Percentiles rank a stretch among this genome's conserved stretches.
These are phyloP conservation scores for Tribolium freemani DNA, from an alignment of 2,888 invertebrate species.

Conservation along the genomic window DNA sequence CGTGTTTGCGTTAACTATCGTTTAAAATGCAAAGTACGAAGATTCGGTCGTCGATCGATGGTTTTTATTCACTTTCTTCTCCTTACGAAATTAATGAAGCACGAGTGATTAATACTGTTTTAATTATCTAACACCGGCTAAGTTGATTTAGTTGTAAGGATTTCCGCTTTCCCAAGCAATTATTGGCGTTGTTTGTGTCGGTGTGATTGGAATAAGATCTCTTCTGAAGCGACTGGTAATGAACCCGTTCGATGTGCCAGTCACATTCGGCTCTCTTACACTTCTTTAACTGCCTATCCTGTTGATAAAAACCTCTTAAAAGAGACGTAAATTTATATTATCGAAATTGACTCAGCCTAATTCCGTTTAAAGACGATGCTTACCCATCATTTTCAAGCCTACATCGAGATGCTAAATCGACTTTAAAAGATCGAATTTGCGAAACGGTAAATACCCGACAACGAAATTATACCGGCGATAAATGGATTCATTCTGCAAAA, in stretches of 20 bases:
- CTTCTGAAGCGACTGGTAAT: slow-evolving; percentile 48
- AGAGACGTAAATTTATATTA: slow-evolving; percentile 53
- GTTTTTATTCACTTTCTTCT: not conserved
- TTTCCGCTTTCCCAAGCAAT: slow-evolving; percentile 49
- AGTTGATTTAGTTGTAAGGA: slow-evolving; percentile 40
- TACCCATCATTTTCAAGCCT: slow-evolving; percentile 37
- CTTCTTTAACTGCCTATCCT: slow-evolving; percentile 52
- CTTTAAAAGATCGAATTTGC: slow-evolving; percentile 22
- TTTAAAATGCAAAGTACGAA: slow-evolving; percentile 1
- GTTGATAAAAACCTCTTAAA: slow-evolving; percentile 53
- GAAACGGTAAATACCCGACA: not conserved
- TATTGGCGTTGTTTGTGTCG: slow-evolving; percentile 49
- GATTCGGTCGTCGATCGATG: not conserved
- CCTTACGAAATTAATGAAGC: slow-evolving; percentile 20
- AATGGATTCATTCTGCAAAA: not conserved
- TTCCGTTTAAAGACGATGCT: slow-evolving; percentile 34
- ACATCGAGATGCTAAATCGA: slow-evolving; percentile 23
- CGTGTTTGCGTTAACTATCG: not conserved
- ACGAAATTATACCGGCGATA: slow-evolving; percentile 3
- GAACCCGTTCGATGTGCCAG: slow-evolving; percentile 53
- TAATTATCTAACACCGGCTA: slow-evolving; percentile 36
- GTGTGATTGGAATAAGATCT: slow-evolving; percentile 53
- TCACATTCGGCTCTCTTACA: slow-evolving; percentile 53
- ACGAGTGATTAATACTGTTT: slow-evolving; percentile 36
- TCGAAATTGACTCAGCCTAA: slow-evolving; percentile 45